Percentiles rank a stretch among this genome's conserved stretches.
Conservation (phyloP, 2,888 invertebrate genomes). For the Phymatocera aterrima region DNA sequence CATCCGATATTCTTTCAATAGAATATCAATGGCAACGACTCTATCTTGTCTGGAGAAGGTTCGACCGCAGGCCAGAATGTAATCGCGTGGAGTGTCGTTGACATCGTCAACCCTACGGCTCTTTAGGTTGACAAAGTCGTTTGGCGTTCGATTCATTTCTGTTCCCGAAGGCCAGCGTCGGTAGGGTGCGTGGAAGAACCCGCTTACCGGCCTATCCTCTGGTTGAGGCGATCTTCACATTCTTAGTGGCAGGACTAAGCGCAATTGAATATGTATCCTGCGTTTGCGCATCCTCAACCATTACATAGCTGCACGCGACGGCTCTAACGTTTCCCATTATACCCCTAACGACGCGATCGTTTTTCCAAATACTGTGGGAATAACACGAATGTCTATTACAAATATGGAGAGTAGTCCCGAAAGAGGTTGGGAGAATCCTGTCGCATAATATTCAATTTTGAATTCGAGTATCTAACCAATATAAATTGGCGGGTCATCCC, state of each 20-base stretch:
- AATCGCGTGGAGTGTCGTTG: slow-evolving; percentile 1
- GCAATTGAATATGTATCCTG: slow-evolving; percentile 38
- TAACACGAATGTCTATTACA: background rate
- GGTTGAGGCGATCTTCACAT: background rate
- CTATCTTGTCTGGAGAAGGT: background rate
- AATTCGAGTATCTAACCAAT: too few relatives aligned
- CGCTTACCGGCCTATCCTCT: background rate
- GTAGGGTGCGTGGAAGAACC: slow-evolving; percentile 14
- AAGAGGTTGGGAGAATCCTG: too few relatives aligned
- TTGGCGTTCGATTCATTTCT: slow-evolving; percentile 26
- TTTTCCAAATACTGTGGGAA: background rate
- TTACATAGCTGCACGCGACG: background rate
- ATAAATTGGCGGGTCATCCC: too few relatives aligned
- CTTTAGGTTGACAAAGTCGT: slow-evolving; percentile 16
- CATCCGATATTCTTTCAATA: background rate
- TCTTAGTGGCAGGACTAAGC: slow-evolving; percentile 25
- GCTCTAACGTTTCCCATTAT: background rate
- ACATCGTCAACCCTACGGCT: slow-evolving; percentile 4
- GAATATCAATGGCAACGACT: background rate
- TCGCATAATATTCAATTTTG: too few relatives aligned
- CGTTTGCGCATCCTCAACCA: slow-evolving; percentile 19
- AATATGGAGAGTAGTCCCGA: too few relatives aligned
- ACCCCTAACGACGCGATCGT: background rate
- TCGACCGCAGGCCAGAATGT: slow-evolving; percentile 4
- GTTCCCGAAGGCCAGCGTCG: background rate